Conservation (phyloP, 1,140 invertebrate species). For the Araneus ventricosus region DNA sequence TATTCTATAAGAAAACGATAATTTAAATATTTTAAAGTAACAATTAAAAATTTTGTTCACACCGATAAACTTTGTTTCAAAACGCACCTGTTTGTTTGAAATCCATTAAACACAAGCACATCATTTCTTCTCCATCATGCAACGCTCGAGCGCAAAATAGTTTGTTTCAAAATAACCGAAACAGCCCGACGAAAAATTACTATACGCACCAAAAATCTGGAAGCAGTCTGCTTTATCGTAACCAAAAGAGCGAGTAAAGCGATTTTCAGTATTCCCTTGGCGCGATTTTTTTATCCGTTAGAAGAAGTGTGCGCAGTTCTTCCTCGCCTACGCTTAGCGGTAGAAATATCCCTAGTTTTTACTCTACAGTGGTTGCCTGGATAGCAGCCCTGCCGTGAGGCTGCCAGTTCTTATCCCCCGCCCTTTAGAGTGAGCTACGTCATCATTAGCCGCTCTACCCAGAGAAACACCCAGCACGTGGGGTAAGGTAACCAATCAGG, state of each 20-base stretch:
- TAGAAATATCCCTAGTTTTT: constrained; percentile 68
- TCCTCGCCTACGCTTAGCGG: constrained; percentile 60
- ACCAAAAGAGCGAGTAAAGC: constrained; percentile 49
- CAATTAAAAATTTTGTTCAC: too few species aligned
- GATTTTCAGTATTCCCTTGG: constrained; percentile 29
- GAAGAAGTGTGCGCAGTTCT: constrained; percentile 64
- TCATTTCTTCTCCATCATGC: neutral
- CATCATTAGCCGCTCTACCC: constrained; percentile 76
- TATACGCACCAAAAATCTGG: constrained; percentile 38
- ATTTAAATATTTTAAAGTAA: too few species aligned
- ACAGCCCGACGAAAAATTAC: neutral
- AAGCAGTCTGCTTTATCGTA: neutral
- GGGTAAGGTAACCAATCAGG: constrained; percentile 76
- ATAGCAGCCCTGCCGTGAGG: constrained; percentile 65
- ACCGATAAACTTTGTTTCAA: neutral
- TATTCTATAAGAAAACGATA: too few species aligned
- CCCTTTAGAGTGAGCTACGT: constrained; percentile 75
- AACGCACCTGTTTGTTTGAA: neutral
- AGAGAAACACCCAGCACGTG: constrained; percentile 76
- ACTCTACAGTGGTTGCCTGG: constrained; percentile 57
- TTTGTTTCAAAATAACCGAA: neutral
- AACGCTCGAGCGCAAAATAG: neutral
- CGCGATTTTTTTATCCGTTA: constrained; percentile 56
- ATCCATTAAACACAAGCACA: neutral
- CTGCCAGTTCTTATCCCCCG: constrained; percentile 75